A percentile compares a stretch with the other conserved stretches of the same genome.
These are phyloP conservation scores for Gadopsis marmoratus DNA, from an alignment of 2,797 vertebrate genomes.

Conservation along the genomic window DNA sequence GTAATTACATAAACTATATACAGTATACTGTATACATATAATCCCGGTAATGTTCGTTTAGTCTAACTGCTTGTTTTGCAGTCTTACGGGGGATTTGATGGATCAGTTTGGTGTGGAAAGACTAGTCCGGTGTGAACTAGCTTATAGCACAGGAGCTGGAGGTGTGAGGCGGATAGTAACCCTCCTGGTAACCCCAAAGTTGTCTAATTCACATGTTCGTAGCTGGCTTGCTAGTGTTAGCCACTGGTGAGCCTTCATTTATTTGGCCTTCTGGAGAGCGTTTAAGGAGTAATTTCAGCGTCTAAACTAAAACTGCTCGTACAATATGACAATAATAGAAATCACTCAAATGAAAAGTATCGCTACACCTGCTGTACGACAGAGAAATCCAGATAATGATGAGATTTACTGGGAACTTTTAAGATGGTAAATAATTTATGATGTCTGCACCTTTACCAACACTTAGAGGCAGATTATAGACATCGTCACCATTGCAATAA, in stretches of 20 bases:
- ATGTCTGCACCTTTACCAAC: background rate
- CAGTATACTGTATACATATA: no score
- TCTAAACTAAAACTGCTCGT: no score
- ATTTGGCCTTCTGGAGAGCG: background rate
- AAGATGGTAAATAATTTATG: background rate
- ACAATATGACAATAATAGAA: no score
- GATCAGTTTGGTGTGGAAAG: background rate
- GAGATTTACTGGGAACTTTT: no score
- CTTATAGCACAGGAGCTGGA: background rate
- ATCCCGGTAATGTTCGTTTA: no score
- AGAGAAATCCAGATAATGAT: no score
- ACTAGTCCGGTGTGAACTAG: background rate
- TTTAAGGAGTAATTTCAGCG: background rate
- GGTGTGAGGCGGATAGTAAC: background rate
- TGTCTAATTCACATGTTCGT: background rate
- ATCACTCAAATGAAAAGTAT: background rate
- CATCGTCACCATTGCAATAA: no score
- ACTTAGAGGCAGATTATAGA: background rate
- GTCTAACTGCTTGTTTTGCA: background rate
- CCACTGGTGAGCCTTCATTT: background rate
- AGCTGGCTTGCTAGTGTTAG: background rate
- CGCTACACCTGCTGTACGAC: no score
- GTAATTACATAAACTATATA: background rate
- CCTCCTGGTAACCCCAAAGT: background rate
- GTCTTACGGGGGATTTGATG: background rate